Evolutionary conservation across 1,140 invertebrate species (phyloP), one percentile per base, ranked within the genome.

Genomic region (Popillia japonica): DNA sequence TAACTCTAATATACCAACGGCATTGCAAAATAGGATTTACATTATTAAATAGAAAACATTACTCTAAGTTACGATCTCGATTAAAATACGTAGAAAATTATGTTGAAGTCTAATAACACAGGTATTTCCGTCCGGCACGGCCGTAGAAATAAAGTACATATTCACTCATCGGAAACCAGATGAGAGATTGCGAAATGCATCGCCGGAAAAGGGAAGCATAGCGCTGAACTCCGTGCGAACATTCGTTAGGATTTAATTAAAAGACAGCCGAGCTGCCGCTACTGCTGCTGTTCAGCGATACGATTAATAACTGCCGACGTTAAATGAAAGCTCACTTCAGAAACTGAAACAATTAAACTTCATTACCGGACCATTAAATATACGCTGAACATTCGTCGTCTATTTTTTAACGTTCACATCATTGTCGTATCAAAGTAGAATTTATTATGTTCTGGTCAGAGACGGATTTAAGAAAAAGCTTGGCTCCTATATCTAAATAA

Each of bases 181-280:
- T 55, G 48, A 55, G 48, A 55, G 48, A 55, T 55, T 14, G 48
- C 48, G 48, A 55, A 55, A 55, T 55, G 48, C 48, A 55, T 14
- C 14, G 17, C 48, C 48, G 48, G 48, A 55, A 55, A 55, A n/a
- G 48, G 14, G 48, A 55, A 55, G 14, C 48, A 17, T 14, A 55
- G 48, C 48, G 48, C 14, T 14, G 48, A 55, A 55, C 48, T 55
- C 48, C 6, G 48, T 55, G 48, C 48, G 48, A 55, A 55, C 48
- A 55, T 55, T 55, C 48, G 48, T 55, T 55, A 55, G 48, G 48
- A 55, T 55, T 55, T 55, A 55, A 55, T 55, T 55, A 55, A 55
- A 55, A 55, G 48, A 55, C 14, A 55, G 48, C 48, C 17, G 14
- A 14, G 48, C 48, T 17, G 48, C 48, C 17, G 14, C 48, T 17